Conservation (phyloP, 2,888 invertebrate genomes). For the Diplazon laetatorius region DNA sequence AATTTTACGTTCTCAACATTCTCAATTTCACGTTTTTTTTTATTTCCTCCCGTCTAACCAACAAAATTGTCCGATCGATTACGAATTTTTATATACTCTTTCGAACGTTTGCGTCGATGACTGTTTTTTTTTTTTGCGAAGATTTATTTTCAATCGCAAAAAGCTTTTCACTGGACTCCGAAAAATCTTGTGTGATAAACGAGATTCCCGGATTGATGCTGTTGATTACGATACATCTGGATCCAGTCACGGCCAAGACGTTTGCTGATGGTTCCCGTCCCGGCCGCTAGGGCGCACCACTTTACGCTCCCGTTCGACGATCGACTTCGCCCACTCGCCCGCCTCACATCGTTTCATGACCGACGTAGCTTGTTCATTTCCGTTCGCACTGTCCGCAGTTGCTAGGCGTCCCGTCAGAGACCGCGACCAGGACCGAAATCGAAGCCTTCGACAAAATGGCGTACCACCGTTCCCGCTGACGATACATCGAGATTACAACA, state of each 20-base stretch:
- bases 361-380: too few relatives aligned
- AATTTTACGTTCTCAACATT: constrained; percentile 54
- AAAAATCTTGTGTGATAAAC: constrained; percentile 42
- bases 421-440: background rate
- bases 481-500: background rate
- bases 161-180: background rate
- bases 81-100: constrained; percentile 5
- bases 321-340: too few relatives aligned
- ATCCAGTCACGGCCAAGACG: constrained; percentile 43
- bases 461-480: background rate
- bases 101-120: background rate
- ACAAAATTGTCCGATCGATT: background rate
- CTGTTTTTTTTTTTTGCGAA: background rate
- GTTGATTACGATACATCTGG: constrained; percentile 11
- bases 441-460: too few relatives aligned
- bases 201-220: constrained; percentile 7
- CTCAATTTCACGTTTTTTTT: constrained; percentile 1
- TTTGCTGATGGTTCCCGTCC: constrained; percentile 24
- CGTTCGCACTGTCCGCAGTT: background rate
- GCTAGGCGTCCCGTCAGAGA: constrained; percentile 3
- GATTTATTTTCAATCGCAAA: constrained; percentile 5
- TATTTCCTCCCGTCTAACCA: background rate
- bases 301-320: constrained; percentile 39
- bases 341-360: too few relatives aligned
- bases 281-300: constrained; percentile 3